These are phyloP conservation scores for Gulo gulo DNA, from an alignment of 2,113 vertebrate genomes.

Conservation along the genomic window DNA sequence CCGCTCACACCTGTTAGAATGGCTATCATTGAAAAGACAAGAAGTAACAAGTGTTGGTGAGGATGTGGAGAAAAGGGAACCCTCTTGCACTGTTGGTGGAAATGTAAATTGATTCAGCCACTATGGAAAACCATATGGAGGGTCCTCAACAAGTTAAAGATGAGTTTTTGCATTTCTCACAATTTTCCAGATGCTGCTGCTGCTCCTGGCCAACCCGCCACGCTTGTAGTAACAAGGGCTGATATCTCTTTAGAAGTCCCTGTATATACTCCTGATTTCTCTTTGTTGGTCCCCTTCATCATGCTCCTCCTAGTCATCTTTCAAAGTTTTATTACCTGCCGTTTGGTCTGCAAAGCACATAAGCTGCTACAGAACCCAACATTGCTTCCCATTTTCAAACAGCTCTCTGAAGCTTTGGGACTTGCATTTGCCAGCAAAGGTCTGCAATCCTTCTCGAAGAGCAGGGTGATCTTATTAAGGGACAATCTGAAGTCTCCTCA, in stretches of 20 bases:
- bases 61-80: background rate
- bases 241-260: background rate
- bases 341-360: conserved; percentile 44
- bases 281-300: background rate
- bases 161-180: background rate
- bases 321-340: conserved; percentile 48
- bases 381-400: conserved; percentile 28
- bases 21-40: background rate
- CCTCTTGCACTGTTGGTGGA: background rate
- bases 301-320: conserved; percentile 21
- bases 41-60: background rate
- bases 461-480: conserved; percentile 59
- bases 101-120: background rate
- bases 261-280: background rate
- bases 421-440: background rate
- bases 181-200: background rate
- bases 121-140: background rate
- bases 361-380: background rate
- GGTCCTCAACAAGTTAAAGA: background rate
- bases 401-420: conserved; percentile 33
- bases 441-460: conserved; percentile 2
- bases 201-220: background rate
- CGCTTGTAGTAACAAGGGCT: background rate
- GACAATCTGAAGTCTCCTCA: conserved; percentile 12
- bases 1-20: background rate